Conservation (phyloP, 2,888 invertebrate species). For the Leptopilina myrica region DNA sequence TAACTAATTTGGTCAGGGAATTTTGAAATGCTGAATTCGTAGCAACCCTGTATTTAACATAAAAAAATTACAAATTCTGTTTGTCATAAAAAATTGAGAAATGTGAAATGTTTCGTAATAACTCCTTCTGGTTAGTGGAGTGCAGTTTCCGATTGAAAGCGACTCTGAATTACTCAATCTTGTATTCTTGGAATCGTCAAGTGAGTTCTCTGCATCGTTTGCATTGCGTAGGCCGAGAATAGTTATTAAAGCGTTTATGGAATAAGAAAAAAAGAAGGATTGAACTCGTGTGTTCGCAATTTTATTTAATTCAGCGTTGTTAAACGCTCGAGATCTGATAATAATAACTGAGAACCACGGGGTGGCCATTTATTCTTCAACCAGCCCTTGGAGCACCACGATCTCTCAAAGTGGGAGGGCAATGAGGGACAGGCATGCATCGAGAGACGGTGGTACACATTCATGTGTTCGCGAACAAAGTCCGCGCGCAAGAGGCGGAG, state of each 20-base stretch:
- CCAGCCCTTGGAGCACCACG: slow-evolving; percentile 35
- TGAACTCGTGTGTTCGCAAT: slow-evolving; percentile 11
- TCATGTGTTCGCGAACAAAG: slow-evolving; percentile 47
- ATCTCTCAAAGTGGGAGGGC: slow-evolving; percentile 39
- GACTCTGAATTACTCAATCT: slow-evolving; percentile 11
- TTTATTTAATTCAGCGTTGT: slow-evolving; percentile 33
- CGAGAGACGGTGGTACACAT: slow-evolving; percentile 17
- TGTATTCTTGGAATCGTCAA: not conserved
- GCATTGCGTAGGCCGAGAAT: slow-evolving; percentile 1
- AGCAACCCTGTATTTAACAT: too few species aligned
- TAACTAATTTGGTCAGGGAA: too few species aligned
- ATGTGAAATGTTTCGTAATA: too few species aligned
- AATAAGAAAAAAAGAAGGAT: not conserved
- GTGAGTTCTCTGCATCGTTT: not conserved
- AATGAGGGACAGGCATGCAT: slow-evolving; percentile 34
- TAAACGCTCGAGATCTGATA: slow-evolving; percentile 40
- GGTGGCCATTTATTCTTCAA: slow-evolving; percentile 38
- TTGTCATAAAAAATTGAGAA: too few species aligned
- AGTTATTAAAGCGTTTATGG: slow-evolving; percentile 16
- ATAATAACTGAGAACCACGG: slow-evolving; percentile 39
- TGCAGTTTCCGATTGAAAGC: not conserved
- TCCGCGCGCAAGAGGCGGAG: slow-evolving; percentile 43
- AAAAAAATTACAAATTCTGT: too few species aligned
- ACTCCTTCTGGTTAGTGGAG: too few species aligned
- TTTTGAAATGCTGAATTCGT: too few species aligned